Conservation (phyloP, 2,113 vertebrate species). For the Atherinomorus stipes region DNA sequence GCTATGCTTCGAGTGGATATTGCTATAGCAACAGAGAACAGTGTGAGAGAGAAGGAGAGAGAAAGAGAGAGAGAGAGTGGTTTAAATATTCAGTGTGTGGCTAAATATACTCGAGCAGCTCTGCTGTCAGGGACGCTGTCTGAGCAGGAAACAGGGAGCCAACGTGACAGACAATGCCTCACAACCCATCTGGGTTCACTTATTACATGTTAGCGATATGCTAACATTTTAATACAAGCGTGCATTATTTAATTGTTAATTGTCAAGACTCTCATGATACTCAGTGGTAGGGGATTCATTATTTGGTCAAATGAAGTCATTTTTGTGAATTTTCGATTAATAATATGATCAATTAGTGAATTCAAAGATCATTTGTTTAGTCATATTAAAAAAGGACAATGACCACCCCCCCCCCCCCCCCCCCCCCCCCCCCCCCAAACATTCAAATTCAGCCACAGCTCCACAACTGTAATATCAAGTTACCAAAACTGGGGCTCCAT, state of each 20-base stretch:
- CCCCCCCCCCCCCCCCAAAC: too few species aligned
- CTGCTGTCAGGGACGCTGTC: constrained; percentile 51
- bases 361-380: neutral
- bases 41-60: neutral
- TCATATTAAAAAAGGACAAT: too few species aligned
- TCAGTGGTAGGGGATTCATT: neutral
- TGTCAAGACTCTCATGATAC: neutral
- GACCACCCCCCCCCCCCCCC: too few species aligned
- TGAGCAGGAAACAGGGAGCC: constrained; percentile 38
- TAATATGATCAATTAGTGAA: neutral
- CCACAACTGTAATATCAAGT: too few species aligned
- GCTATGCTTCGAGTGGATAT: constrained; percentile 61
- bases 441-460: too few species aligned
- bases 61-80: constrained; percentile 20
- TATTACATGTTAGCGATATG: constrained; percentile 1
- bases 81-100: constrained; percentile 77
- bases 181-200: neutral
- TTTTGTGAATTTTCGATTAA: too few species aligned
- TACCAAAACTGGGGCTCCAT: too few species aligned
- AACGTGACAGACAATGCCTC: constrained; percentile 33
- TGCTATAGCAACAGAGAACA: constrained; percentile 75
- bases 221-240: neutral
- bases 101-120: constrained; percentile 70
- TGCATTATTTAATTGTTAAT: neutral
- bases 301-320: neutral